These are phyloP conservation scores for Megalonaias nervosa DNA, from an alignment of 1,140 invertebrate species.

Conservation along the genomic window DNA sequence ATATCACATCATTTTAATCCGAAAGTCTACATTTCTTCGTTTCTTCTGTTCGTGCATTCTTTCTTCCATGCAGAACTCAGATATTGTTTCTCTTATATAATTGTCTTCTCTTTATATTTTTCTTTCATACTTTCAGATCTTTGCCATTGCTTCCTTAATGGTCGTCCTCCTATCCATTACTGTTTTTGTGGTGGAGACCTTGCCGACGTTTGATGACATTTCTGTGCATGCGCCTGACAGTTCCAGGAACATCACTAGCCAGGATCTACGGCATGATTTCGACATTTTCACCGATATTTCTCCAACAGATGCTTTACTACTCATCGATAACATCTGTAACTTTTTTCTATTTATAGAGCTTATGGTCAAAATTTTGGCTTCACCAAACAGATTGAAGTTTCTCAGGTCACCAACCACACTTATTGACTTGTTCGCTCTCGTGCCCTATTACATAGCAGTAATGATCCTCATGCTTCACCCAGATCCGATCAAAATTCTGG, in stretches of 20 bases:
- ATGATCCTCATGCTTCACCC: constrained; percentile 67
- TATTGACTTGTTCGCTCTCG: constrained; percentile 49
- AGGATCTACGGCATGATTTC: constrained; percentile 34
- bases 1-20: too few relatives aligned
- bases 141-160: constrained; percentile 33
- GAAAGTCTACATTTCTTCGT: too few relatives aligned
- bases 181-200: constrained; percentile 45
- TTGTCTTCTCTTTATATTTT: too few relatives aligned
- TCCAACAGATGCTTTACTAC: constrained; percentile 25
- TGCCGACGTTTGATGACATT: constrained; percentile 27
- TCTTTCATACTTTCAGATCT: constrained; percentile 35
- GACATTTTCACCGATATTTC: constrained; percentile 33
- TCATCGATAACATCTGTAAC: constrained; percentile 43
- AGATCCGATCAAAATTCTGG: constrained; percentile 43
- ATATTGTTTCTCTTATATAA: too few relatives aligned
- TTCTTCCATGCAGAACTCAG: too few relatives aligned
- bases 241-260: constrained; percentile 10
- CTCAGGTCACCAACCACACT: constrained; percentile 60
- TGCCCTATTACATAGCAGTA: constrained; percentile 57
- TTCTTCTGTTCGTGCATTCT: too few relatives aligned
- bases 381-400: constrained; percentile 68
- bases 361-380: constrained; percentile 58
- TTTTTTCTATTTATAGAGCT: constrained; percentile 41
- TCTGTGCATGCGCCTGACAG: constrained; percentile 18
- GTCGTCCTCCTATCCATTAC: constrained; percentile 42